Evolutionary conservation across 2,113 vertebrate genomes (phyloP), one percentile per base, ranked within the genome.

Genomic region (Phalacrocorax aristotelis): DNA sequence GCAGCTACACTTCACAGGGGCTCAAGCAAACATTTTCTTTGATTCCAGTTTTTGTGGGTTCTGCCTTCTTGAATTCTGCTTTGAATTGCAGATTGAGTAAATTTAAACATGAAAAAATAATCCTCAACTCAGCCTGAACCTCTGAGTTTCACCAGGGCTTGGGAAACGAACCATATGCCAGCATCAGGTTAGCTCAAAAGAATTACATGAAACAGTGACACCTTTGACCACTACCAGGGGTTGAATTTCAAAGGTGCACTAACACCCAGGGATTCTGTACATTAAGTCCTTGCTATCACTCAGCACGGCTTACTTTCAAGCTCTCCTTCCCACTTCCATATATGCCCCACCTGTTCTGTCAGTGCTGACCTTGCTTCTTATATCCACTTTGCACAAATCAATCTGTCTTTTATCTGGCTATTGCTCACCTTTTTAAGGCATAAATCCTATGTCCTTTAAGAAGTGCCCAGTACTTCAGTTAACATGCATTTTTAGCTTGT

Each of bases 71-170:
- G 57, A 49, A 88, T n/a, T 70, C 87, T 95, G 71, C 51, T 96
- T 90, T 95, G 89, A 93, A 95, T 91, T 95, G 82, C 87, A 88
- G 88, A 93, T 68, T 36, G 51, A 77, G 64, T 48, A 76, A 83
- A 90, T 91, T 90, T 62, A 77, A 90, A 95, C 51, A 94, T 2
- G 18, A 77, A 34, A 38, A 29, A 87, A 79, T 34, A 55, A 54
- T 55, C 75, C 64, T 83, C 90, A 90, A 40, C 58, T 91, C 66
- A 91, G 62, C 49, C 84, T 44, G 66, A 89, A 58, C 66, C 66
- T 94, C 70, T 27, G 49, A 90, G 58, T 90, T 93, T 94, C 71
- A 88, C 68, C 23, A 38, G n/a, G 57, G 42, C 29, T 60, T 90
- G 64, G 60, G 68, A 90, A 36, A 91, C 13, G 58, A 91, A 40